Conservation (phyloP, 30 jellyfish, hydroid and myxozoan genomes). For the Pelagia noctiluca region DNA sequence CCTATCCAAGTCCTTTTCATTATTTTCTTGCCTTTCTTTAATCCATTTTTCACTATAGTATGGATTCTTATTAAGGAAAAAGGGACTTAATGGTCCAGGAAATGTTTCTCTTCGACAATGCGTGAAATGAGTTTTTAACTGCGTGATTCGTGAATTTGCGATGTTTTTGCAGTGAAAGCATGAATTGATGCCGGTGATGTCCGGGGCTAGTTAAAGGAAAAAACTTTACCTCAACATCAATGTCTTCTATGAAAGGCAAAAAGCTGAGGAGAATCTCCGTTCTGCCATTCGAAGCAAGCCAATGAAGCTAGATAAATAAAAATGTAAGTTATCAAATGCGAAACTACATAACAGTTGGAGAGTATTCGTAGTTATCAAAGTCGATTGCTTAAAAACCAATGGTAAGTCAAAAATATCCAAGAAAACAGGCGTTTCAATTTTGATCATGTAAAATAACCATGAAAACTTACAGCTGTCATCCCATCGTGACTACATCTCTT, state of each 20-base stretch:
- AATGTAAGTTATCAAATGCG: background rate
- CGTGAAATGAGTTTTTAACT: too few relatives aligned
- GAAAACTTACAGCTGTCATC: conserved; percentile 91
- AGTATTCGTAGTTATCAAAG: background rate
- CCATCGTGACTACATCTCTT: conserved; percentile 86
- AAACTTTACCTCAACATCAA: conserved; percentile 75
- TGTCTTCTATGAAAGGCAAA: conserved; percentile 62
- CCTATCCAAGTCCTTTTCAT: too few relatives aligned
- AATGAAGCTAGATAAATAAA: conserved; percentile 65
- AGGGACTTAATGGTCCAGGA: too few relatives aligned
- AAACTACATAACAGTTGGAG: background rate
- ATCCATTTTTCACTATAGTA: too few relatives aligned
- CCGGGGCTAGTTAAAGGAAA: too few relatives aligned
- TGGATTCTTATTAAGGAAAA: too few relatives aligned
- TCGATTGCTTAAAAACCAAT: background rate
- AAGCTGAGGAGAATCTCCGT: conserved; percentile 80
- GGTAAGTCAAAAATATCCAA: background rate
- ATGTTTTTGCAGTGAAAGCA: too few relatives aligned
- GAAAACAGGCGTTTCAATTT: background rate
- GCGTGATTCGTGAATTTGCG: too few relatives aligned
- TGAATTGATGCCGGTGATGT: too few relatives aligned
- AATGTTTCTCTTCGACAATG: too few relatives aligned
- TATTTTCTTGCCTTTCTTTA: too few relatives aligned
- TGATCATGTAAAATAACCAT: background rate
- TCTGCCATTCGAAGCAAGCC: conserved; percentile 97